Evolutionary conservation across 1,140 invertebrate species (phyloP).

Genomic region (Asbolus verrucosus): DNA sequence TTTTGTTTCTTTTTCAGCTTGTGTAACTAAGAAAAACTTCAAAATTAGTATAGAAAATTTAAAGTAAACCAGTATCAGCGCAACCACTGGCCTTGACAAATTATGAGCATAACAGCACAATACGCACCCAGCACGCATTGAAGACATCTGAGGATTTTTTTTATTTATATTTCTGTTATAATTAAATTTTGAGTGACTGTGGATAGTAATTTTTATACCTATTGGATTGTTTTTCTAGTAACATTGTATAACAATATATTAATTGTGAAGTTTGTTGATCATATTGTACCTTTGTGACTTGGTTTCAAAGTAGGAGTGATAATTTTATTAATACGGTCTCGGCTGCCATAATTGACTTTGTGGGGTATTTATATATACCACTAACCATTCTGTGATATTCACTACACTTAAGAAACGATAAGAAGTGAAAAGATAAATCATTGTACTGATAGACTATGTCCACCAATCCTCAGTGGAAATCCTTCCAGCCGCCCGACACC

Average conservation of each 20-base stretch:
- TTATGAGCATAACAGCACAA: slow-evolving; percentile 71
- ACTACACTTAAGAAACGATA: slow-evolving; percentile 66
- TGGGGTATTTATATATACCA: slow-evolving; percentile 61
- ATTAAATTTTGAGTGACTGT: slow-evolving; percentile 64
- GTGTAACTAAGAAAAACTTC: slow-evolving; percentile 81
- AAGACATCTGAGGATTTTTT: slow-evolving; percentile 91
- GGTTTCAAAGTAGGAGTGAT: slow-evolving; percentile 53
- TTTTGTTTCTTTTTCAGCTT: slow-evolving; percentile 72
- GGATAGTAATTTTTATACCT: slow-evolving; percentile 58
- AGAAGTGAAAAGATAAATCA: slow-evolving; percentile 57
- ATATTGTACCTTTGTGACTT: slow-evolving; percentile 57
- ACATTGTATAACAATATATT: slow-evolving; percentile 46
- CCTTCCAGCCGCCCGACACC: slow-evolving; percentile 85
- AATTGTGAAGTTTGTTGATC: slow-evolving; percentile 45
- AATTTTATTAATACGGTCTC: slow-evolving; percentile 55
- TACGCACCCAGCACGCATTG: slow-evolving; percentile 88
- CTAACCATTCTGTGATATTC: slow-evolving; percentile 68
- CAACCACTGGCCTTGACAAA: slow-evolving; percentile 65
- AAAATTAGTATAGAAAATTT: slow-evolving; percentile 74
- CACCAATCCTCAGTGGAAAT: slow-evolving; percentile 92
- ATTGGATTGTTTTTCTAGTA: slow-evolving; percentile 55
- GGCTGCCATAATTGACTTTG: slow-evolving; percentile 62
- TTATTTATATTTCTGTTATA: slow-evolving; percentile 63
- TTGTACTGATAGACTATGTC: slow-evolving; percentile 72
- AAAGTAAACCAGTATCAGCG: slow-evolving; percentile 68